Percentiles rank a stretch among this genome's conserved stretches.
phyloP scores from a whole-genome alignment of 2,797 vertebrate genomes.

The Champsocephalus gunnari region DNA sequence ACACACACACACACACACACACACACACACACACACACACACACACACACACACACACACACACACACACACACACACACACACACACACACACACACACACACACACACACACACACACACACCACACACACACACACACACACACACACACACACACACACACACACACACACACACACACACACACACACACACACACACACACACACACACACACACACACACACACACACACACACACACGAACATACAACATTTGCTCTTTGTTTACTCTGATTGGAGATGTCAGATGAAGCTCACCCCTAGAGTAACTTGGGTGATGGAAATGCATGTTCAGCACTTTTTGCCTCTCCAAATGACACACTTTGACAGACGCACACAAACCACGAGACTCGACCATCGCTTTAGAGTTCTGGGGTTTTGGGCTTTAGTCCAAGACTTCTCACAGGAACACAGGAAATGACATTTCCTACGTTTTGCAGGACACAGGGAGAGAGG shows the following conservation, averaged over 20 bases:
- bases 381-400: conserved; percentile 56
- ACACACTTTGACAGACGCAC: conserved; percentile 39
- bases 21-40: background rate
- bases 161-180: conserved; percentile 20
- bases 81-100: conserved; percentile 35
- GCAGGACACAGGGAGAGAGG: conserved; percentile 73
- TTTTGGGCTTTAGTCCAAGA: conserved; percentile 76
- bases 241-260: conserved; percentile 16
- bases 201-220: conserved; percentile 33
- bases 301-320: conserved; percentile 1
- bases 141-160: background rate
- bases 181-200: conserved; percentile 32
- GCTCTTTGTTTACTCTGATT: conserved; percentile 18
- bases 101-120: conserved; percentile 34
- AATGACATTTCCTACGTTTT: conserved; percentile 87
- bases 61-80: conserved; percentile 36
- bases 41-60: conserved; percentile 15
- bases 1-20: conserved; percentile 12
- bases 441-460: conserved; percentile 84
- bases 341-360: conserved; percentile 46
- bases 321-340: conserved; percentile 53
- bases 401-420: conserved; percentile 58
- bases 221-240: background rate
- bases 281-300: conserved; percentile 25
- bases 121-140: conserved; percentile 36